Percentiles rank a stretch among this genome's conserved stretches.
Conservation (phyloP, 2,888 invertebrate genomes). For the Meandrusa payeni region DNA sequence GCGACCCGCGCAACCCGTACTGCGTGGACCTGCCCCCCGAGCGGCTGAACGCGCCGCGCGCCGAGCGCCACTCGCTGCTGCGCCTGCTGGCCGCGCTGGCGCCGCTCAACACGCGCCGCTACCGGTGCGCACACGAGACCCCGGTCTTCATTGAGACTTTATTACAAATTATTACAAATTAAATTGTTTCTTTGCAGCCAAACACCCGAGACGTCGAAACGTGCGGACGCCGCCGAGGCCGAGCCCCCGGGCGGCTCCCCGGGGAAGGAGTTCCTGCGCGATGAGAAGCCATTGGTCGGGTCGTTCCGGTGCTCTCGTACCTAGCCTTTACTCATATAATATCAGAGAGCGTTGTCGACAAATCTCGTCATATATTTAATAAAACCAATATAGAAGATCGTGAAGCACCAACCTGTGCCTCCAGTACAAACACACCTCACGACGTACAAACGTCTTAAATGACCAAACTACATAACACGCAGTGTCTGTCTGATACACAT, state of each 20-base stretch:
- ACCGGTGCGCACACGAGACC: slow-evolving; percentile 24
- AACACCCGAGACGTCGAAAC: slow-evolving; percentile 1
- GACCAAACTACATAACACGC: too few species aligned
- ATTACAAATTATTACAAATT: too few species aligned
- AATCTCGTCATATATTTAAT: too few species aligned
- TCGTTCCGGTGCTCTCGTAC: not conserved
- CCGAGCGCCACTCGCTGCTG: slow-evolving; percentile 53
- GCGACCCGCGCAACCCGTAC: slow-evolving; percentile 69
- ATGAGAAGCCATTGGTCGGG: not conserved
- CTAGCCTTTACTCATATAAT: slow-evolving; percentile 3
- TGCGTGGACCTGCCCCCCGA: slow-evolving; percentile 66
- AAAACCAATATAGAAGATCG: too few species aligned
- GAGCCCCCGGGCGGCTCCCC: not conserved
- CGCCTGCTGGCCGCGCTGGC: slow-evolving; percentile 50
- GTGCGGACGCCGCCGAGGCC: not conserved
- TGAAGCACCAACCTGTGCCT: too few species aligned
- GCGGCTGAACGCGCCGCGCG: slow-evolving; percentile 35
- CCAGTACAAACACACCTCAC: too few species aligned
- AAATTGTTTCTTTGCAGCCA: slow-evolving; percentile 5
- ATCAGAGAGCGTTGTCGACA: too few species aligned
- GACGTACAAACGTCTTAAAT: too few species aligned
- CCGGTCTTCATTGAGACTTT: too few species aligned
- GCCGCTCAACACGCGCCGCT: slow-evolving; percentile 49
- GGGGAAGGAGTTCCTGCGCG: not conserved
- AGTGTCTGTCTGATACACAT: too few species aligned